phyloP scores from a whole-genome alignment of 35 echinoderm and acorn worm genomes.

The Heliocidaris erythrogramma region DNA sequence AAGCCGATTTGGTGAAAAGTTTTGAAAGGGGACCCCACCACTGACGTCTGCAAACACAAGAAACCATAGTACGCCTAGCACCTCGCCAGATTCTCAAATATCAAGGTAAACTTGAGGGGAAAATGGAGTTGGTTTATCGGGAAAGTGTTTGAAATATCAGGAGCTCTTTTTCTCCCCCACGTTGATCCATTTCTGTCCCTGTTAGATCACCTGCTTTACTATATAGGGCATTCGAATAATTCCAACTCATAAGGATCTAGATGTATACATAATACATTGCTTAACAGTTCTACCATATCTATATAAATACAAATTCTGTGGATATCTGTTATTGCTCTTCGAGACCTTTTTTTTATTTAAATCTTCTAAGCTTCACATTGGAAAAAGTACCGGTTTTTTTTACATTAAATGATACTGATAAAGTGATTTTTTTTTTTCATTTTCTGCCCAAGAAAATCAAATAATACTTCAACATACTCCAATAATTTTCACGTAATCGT shows the following conservation, averaged over 20 bases:
- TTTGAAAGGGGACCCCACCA: slow-evolving; percentile 7
- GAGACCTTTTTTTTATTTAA: too few species aligned
- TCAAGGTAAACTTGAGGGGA: background rate
- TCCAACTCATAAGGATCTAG: background rate
- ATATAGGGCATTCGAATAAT: background rate
- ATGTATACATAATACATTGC: too few species aligned
- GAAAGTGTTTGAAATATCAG: background rate
- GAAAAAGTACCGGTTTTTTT: too few species aligned
- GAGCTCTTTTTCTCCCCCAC: background rate
- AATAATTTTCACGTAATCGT: too few species aligned
- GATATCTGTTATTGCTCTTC: too few species aligned
- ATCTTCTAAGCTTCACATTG: too few species aligned
- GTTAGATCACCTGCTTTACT: background rate
- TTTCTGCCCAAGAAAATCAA: too few species aligned
- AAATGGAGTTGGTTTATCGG: background rate
- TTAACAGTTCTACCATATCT: too few species aligned
- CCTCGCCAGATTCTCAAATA: background rate
- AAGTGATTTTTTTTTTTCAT: too few species aligned
- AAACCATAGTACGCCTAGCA: background rate
- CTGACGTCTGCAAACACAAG: slow-evolving; percentile 1
- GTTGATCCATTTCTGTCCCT: background rate
- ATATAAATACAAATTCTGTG: too few species aligned
- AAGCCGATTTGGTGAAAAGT: slow-evolving; percentile 20
- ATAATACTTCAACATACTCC: too few species aligned
- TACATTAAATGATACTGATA: too few species aligned